Percentiles rank a stretch among this genome's conserved stretches.
These are phyloP conservation scores for Patella ulyssiponensis DNA, from an alignment of 2,888 invertebrate genomes.

Conservation along the genomic window DNA sequence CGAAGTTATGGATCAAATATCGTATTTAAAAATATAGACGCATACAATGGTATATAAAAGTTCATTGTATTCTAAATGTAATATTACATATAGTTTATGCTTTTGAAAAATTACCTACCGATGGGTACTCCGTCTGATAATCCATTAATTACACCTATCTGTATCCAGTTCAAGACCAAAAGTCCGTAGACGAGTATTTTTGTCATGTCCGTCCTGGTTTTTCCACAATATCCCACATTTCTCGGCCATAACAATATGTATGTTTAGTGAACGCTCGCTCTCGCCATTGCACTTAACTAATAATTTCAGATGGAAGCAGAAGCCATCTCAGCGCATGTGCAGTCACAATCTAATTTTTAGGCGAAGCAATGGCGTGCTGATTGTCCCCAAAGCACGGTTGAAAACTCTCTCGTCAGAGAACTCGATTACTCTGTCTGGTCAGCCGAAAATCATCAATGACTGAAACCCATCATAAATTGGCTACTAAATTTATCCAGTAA, in stretches of 20 bases:
- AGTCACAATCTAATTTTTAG: conserved; percentile 23
- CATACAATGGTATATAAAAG: too few relatives aligned
- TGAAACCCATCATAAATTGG: not conserved
- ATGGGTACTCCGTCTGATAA: not conserved
- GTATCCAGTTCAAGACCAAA: not conserved
- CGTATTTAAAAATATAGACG: too few relatives aligned
- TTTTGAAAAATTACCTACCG: not conserved
- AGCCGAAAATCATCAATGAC: not conserved
- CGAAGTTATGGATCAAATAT: too few relatives aligned
- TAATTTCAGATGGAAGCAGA: conserved; percentile 24
- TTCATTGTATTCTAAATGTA: too few relatives aligned
- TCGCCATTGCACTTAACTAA: conserved; percentile 29
- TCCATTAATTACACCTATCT: conserved; percentile 2
- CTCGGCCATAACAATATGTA: conserved; percentile 8
- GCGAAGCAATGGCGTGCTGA: conserved; percentile 9
- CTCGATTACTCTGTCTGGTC: not conserved
- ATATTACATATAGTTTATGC: too few relatives aligned
- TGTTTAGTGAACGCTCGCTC: not conserved
- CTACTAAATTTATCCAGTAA: conserved; percentile 4
- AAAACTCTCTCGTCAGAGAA: not conserved
- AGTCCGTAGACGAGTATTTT: not conserved
- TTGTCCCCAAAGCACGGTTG: conserved; percentile 1
- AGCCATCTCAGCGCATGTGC: conserved; percentile 24
- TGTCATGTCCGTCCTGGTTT: conserved; percentile 2
- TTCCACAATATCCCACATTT: not conserved